A percentile compares a stretch with the other conserved stretches of the same genome.
Evolutionary conservation across 2,113 vertebrate species (phyloP).

Genomic region (Marmota monax): DNA sequence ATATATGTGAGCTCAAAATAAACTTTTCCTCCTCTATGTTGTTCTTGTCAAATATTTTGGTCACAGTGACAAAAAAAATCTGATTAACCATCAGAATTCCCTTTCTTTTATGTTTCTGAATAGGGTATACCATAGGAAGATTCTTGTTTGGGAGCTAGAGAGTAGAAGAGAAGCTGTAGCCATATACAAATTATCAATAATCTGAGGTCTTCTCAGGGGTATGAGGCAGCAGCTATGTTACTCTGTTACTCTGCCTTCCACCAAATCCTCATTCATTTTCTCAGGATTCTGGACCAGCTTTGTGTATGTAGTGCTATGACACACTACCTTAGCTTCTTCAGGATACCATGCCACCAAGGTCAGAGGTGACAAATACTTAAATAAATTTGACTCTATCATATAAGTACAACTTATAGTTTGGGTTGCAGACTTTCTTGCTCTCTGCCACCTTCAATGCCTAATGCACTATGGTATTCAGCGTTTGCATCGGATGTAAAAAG

Average conservation of each 20-base stretch:
- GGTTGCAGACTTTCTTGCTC: background rate
- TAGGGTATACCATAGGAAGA: background rate
- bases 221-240: background rate
- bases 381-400: background rate
- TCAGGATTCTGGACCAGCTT: no score
- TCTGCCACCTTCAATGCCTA: background rate
- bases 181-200: background rate
- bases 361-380: background rate
- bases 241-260: background rate
- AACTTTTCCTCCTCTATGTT: no score
- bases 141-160: background rate
- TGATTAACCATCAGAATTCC: background rate
- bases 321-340: background rate
- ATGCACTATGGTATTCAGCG: background rate
- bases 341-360: background rate
- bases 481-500: background rate
- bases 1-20: no score
- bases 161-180: background rate
- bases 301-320: background rate
- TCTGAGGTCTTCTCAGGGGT: accelerated
- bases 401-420: background rate
- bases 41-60: no score
- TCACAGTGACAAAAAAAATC: no score
- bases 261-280: background rate
- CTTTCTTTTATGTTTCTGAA: background rate